These are phyloP conservation scores for Tupaia chinensis DNA, from an alignment of 2,113 vertebrate genomes.

Conservation along the genomic window DNA sequence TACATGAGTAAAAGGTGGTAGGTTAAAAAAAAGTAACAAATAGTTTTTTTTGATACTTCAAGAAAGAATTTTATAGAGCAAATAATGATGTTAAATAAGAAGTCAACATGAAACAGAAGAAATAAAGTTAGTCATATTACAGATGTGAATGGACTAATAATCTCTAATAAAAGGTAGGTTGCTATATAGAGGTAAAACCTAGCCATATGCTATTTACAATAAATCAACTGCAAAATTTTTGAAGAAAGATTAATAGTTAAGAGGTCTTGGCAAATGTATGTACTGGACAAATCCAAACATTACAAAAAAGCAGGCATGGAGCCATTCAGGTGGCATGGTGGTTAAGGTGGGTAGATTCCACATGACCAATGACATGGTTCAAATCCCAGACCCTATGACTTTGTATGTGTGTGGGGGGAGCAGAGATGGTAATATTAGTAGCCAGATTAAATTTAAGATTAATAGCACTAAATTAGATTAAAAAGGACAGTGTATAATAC, in stretches of 20 bases:
- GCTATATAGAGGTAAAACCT: neutral
- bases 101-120: neutral
- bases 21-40: too few relatives aligned
- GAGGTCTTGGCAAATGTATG: neutral
- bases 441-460: neutral
- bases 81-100: constrained; percentile 15
- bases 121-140: neutral
- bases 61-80: neutral
- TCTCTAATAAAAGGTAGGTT: neutral
- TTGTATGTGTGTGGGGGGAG: neutral
- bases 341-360: too few relatives aligned
- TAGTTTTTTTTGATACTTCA: neutral
- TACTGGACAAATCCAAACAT: neutral
- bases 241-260: neutral
- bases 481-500: neutral
- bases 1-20: neutral
- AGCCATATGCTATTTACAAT: neutral
- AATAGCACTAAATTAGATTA: neutral
- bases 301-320: neutral
- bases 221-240: neutral
- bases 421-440: neutral
- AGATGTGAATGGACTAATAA: neutral
- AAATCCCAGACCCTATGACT: too few relatives aligned
- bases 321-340: too few relatives aligned
- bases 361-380: too few relatives aligned